Base-by-base conservation (phyloP, 2,797 vertebrate species). In the Myotis daubentonii region DNA sequence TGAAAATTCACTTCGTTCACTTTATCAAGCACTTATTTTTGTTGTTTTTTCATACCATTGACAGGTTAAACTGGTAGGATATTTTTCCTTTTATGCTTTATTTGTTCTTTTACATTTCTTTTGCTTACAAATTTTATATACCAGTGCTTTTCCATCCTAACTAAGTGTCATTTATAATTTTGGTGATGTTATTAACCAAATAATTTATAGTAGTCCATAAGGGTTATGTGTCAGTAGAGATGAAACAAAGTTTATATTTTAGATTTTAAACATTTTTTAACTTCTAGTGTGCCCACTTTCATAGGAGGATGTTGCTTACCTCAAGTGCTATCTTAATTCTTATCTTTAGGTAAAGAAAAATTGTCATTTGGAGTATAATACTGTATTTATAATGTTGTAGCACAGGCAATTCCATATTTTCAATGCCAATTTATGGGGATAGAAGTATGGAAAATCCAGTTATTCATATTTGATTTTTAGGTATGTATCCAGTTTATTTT, bases 51-150 rank as follows among this genome's bases (percentile, higher is more conserved):
- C 92, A 92, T 95, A 62, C 92, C 90, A 91, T 36, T 87, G 44
- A 91, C 94, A 94, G 60, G 25, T 94, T 95, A 89, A 96, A 74
- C 49, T 84, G 60, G 8, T 93, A 95, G 81, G 91, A 87, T 86
- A 49, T 23, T 93, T 94, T 87, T 89, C 28, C 65, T 95, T 84
- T 47, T 88, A 33, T 95, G 72, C 79, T 93, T 95, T 72, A 55
- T 89, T 85, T 93, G 82, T 93, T 93, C 28, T 85, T 94, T 96
- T 68, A 74, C 33, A 49, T 86, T 94, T 94, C 36, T 93, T 91
- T 53, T 95, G 72, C 36, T 94, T 94, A 62, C 5, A 95, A 87
- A 30, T 92, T 86, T 92, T 94, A 66, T 15, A 38, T 71, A 94
- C 71, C 44, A 90, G n/a, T 76, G 23, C 70, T 88, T 93, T 49